Percentiles rank a stretch among this genome's conserved stretches.
Conservation (phyloP, 64 coral and sea anemone genomes). For the Acropora tenuis region DNA sequence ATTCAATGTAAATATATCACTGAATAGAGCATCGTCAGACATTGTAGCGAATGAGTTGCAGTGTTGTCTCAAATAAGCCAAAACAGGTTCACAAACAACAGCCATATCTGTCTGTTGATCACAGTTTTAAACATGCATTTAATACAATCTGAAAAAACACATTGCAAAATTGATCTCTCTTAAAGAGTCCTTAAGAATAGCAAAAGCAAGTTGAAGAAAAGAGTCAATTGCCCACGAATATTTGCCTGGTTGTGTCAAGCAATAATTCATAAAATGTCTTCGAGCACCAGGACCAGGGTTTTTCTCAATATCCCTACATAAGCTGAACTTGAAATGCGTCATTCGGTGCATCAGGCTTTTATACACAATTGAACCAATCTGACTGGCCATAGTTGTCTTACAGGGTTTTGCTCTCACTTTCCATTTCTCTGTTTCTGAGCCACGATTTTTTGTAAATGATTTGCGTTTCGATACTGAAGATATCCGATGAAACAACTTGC, state of each 20-base stretch:
- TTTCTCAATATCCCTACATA: too few relatives aligned
- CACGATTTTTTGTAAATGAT: too few relatives aligned
- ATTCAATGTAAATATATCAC: constrained; percentile 53
- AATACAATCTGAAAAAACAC: constrained; percentile 35
- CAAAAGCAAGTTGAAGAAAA: constrained; percentile 48
- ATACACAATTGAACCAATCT: too few relatives aligned
- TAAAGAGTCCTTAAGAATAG: constrained; percentile 22
- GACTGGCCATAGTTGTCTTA: too few relatives aligned
- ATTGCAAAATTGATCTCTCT: constrained; percentile 13
- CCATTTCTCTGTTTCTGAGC: too few relatives aligned
- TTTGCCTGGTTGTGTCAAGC: constrained; percentile 37
- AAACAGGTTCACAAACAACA: constrained; percentile 37
- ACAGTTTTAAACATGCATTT: constrained; percentile 9
- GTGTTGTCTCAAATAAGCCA: constrained; percentile 46
- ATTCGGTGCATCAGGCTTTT: too few relatives aligned
- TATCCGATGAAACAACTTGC: too few relatives aligned
- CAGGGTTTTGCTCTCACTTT: too few relatives aligned
- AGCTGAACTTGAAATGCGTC: too few relatives aligned
- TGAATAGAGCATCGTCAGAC: constrained; percentile 72
- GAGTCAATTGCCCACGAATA: constrained; percentile 59
- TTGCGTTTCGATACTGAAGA: too few relatives aligned
- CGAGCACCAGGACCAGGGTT: not conserved
- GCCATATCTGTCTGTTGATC: not conserved
- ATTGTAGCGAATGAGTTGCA: constrained; percentile 54
- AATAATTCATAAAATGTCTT: constrained; percentile 57